phyloP scores from a whole-genome alignment of 2,797 vertebrate species.

The Sphenopsis melanotis region DNA sequence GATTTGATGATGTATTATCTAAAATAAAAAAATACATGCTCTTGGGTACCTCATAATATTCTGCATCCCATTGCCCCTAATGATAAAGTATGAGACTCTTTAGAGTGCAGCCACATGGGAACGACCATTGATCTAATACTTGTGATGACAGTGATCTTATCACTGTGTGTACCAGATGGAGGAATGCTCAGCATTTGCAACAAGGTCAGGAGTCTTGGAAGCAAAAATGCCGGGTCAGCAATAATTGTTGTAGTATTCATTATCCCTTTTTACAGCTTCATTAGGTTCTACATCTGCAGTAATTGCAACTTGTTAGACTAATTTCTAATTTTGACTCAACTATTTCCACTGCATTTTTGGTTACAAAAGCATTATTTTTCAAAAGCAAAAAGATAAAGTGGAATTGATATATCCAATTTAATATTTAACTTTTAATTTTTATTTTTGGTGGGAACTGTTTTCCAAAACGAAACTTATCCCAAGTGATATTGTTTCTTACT shows the following conservation, averaged over 20 bases:
- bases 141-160: neutral
- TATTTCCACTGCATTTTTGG: neutral
- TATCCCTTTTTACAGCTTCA: neutral
- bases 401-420: neutral
- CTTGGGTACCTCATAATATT: neutral
- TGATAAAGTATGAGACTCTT: neutral
- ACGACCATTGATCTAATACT: neutral
- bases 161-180: neutral
- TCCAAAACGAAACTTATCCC: neutral
- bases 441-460: neutral
- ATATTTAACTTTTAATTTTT: accelerated
- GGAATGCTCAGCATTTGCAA: neutral
- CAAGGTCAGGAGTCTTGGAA: neutral
- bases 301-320: neutral
- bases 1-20: neutral
- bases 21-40: neutral
- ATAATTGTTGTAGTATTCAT: neutral
- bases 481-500: neutral
- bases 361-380: neutral
- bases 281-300: neutral
- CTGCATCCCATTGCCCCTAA: neutral
- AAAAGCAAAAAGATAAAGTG: neutral
- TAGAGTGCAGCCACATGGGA: neutral
- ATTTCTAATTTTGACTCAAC: neutral
- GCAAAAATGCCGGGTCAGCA: neutral